Conservation (phyloP, 2,888 invertebrate genomes). For the Metalampra italica region DNA sequence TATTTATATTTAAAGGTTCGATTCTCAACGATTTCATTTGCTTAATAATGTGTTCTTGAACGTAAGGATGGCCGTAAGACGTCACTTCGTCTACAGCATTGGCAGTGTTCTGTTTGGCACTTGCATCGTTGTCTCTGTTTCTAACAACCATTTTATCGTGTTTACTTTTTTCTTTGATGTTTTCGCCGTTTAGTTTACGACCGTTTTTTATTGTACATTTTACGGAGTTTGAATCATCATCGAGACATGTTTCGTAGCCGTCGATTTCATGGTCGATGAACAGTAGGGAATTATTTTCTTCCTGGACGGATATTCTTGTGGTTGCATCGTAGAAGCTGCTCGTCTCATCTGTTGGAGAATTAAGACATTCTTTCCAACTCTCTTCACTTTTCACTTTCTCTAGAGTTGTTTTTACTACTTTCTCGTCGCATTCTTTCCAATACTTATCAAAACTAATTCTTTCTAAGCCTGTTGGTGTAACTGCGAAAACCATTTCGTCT, state of each 20-base stretch:
- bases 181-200: constrained; percentile 60
- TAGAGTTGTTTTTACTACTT: constrained; percentile 32
- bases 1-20: constrained; percentile 64
- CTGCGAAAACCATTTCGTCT: constrained; percentile 76
- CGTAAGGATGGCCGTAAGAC: constrained; percentile 53
- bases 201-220: constrained; percentile 54
- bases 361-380: constrained; percentile 66
- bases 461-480: constrained; percentile 71
- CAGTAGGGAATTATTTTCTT: constrained; percentile 57
- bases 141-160: constrained; percentile 56
- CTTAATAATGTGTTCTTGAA: constrained; percentile 71
- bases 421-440: constrained; percentile 60
- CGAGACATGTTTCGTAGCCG: constrained; percentile 81
- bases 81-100: constrained; percentile 47
- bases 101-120: constrained; percentile 53
- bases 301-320: constrained; percentile 58
- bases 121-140: constrained; percentile 57
- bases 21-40: constrained; percentile 71
- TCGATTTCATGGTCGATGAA: constrained; percentile 74
- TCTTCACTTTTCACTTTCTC: constrained; percentile 62
- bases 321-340: constrained; percentile 49
- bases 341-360: constrained; percentile 52
- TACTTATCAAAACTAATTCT: constrained; percentile 73
- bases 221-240: constrained; percentile 73
- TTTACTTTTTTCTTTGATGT: constrained; percentile 67